These are phyloP conservation scores for Drosophila leontia DNA, from an alignment of 1,140 invertebrate genomes.

Conservation along the genomic window DNA sequence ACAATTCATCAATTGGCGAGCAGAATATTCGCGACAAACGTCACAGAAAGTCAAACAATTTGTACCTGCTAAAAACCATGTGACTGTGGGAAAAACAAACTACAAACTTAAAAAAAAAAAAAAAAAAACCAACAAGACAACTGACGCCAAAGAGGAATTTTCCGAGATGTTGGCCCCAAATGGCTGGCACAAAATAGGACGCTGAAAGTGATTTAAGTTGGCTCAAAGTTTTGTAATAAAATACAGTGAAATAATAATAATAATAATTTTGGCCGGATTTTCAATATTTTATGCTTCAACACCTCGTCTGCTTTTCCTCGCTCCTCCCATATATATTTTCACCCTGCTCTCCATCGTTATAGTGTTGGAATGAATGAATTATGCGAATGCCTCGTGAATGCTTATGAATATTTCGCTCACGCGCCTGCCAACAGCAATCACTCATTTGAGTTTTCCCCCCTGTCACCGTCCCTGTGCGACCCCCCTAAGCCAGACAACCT, in stretches of 20 bases:
- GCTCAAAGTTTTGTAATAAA: neutral
- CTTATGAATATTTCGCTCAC: conserved; percentile 80
- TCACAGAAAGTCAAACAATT: conserved; percentile 51
- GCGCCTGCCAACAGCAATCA: conserved; percentile 76
- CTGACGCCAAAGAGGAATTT: conserved; percentile 18
- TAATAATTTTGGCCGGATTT: conserved; percentile 13
- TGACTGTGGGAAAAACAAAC: conserved; percentile 57
- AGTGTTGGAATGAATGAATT: conserved; percentile 65
- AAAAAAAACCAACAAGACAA: neutral
- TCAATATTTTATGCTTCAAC: conserved; percentile 25
- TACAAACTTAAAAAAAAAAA: conserved; percentile 22
- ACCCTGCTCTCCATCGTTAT: neutral
- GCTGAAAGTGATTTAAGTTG: neutral
- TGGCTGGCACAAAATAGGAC: conserved; percentile 5
- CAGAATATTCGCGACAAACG: conserved; percentile 60
- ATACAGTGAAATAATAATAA: neutral
- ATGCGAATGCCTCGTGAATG: conserved; percentile 54
- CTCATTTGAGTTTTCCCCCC: conserved; percentile 60
- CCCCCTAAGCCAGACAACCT: conserved; percentile 31
- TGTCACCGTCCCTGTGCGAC: neutral
- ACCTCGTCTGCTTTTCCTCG: neutral
- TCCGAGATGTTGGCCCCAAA: conserved; percentile 12
- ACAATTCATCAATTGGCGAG: conserved; percentile 63
- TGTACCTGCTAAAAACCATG: conserved; percentile 53
- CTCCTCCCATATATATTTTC: neutral